These are phyloP conservation scores for Morinoia aosen DNA, from an alignment of 2,888 invertebrate genomes.

Conservation along the genomic window DNA sequence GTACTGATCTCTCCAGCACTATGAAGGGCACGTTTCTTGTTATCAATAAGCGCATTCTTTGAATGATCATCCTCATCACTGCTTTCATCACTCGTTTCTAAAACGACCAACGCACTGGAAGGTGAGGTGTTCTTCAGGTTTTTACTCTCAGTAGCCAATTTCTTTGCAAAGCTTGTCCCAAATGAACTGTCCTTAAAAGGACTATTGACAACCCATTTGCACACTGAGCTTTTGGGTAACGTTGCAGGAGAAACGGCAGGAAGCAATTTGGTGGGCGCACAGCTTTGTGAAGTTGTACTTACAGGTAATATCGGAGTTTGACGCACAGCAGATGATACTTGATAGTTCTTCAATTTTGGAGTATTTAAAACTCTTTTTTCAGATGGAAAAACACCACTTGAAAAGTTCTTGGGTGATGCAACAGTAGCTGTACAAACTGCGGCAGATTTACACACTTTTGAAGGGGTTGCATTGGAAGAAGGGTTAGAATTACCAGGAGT, in stretches of 20 bases:
- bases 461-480: neutral
- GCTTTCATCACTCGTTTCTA: neutral
- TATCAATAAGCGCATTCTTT: neutral
- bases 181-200: conserved; percentile 66
- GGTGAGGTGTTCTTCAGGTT: neutral
- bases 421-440: neutral
- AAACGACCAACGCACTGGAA: neutral
- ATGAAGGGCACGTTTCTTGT: neutral
- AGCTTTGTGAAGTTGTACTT: neutral
- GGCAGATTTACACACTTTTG: neutral
- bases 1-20: neutral
- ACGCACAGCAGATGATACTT: neutral
- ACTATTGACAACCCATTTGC: conserved; percentile 62
- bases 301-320: neutral
- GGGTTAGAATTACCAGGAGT: neutral
- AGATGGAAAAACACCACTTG: neutral
- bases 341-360: neutral
- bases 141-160: neutral
- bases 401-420: neutral
- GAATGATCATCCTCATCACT: neutral
- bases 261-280: neutral
- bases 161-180: conserved; percentile 59
- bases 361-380: neutral
- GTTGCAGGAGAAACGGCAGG: neutral
- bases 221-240: conserved; percentile 22